These are phyloP conservation scores for Nymphalis urticae DNA, from an alignment of 2,888 invertebrate genomes.

Conservation along the genomic window DNA sequence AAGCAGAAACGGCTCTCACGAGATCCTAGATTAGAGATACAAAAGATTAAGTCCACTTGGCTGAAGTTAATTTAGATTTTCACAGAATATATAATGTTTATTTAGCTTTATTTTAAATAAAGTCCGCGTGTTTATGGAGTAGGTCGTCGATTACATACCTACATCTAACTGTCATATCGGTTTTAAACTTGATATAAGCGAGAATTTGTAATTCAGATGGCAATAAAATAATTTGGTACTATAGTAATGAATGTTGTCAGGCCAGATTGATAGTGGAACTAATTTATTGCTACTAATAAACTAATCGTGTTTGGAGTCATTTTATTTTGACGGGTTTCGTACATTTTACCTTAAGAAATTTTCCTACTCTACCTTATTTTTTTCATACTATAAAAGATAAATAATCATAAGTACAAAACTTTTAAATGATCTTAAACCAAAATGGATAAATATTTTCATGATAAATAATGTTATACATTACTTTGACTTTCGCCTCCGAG, in stretches of 20 bases:
- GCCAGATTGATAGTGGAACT: too few species aligned
- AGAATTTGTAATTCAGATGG: too few species aligned
- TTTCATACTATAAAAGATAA: not conserved
- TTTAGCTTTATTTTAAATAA: too few species aligned
- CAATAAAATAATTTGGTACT: too few species aligned
- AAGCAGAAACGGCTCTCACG: conserved; percentile 46
- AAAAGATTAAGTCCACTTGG: not conserved
- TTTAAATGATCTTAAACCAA: conserved; percentile 1
- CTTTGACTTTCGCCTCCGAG: not conserved
- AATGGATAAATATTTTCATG: conserved; percentile 10
- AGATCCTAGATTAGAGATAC: conserved; percentile 23
- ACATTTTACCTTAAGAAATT: not conserved
- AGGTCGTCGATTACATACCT: too few species aligned
- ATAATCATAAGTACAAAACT: not conserved
- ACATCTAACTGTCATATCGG: too few species aligned
- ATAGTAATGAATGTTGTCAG: too few species aligned
- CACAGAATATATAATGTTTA: not conserved
- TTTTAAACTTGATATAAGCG: too few species aligned
- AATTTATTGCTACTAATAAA: too few species aligned
- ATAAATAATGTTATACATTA: conserved; percentile 12
- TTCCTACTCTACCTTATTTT: not conserved
- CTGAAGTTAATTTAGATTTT: not conserved
- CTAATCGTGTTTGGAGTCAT: too few species aligned
- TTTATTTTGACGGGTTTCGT: too few species aligned
- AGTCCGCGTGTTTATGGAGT: too few species aligned